phyloP scores from a whole-genome alignment of 2,113 vertebrate species.

The Plecturocebus donacophilus region DNA sequence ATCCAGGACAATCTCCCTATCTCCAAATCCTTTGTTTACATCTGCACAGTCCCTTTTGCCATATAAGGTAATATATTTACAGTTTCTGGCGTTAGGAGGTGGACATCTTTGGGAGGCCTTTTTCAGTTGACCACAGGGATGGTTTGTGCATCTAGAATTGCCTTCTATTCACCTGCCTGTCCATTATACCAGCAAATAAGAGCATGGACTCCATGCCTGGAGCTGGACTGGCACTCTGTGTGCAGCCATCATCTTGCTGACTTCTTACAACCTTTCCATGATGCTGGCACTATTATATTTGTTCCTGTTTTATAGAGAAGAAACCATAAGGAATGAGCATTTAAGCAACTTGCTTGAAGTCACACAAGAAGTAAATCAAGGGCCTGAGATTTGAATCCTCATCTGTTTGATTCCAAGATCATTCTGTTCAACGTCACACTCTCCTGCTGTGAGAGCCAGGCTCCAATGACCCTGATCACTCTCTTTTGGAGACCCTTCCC shows the following conservation, averaged over 20 bases:
- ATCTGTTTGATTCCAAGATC: neutral
- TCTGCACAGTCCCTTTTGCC: neutral
- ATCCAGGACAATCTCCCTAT: neutral
- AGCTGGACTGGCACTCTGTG: neutral
- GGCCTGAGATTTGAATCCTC: neutral
- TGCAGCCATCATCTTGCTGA: accelerated
- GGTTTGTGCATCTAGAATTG: neutral
- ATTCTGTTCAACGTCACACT: neutral
- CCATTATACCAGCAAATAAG: neutral
- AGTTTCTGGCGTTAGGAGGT: neutral
- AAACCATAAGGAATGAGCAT: neutral
- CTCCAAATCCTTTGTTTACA: neutral
- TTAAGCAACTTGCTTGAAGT: neutral
- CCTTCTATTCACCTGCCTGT: neutral
- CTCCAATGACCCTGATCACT: neutral
- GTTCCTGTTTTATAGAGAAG: neutral
- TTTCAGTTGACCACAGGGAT: neutral
- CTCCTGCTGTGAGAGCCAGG: neutral
- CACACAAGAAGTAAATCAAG: neutral
- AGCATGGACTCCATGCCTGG: neutral
- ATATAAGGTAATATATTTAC: neutral
- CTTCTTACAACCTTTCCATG: neutral
- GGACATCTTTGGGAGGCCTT: neutral
- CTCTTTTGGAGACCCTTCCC: neutral
- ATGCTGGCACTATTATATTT: neutral